These are phyloP conservation scores for Gobio occitaniae DNA, from an alignment of 2,797 vertebrate species.

Conservation along the genomic window DNA sequence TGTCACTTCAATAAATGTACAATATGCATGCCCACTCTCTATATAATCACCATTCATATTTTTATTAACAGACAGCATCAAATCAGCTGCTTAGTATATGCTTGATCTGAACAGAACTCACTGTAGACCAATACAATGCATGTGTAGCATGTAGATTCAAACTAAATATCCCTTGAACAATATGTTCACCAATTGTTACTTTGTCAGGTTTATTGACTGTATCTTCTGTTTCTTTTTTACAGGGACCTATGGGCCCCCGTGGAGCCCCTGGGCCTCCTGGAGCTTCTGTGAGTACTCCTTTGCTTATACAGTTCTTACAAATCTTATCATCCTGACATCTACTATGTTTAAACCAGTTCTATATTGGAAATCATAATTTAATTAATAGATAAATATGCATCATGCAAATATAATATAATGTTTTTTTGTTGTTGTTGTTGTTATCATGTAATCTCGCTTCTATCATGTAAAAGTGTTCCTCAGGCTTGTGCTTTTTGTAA, in stretches of 20 bases:
- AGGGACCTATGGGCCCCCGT: constrained; percentile 95
- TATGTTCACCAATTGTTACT: not conserved
- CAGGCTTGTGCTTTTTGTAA: constrained; percentile 19
- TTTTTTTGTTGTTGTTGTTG: too few relatives aligned
- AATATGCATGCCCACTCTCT: not conserved
- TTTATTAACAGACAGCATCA: not conserved
- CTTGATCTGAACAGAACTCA: not conserved
- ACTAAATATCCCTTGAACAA: not conserved
- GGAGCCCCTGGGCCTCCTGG: constrained; percentile 91
- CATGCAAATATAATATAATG: not conserved
- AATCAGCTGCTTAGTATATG: not conserved
- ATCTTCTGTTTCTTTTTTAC: constrained; percentile 56
- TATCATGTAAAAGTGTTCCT: not conserved
- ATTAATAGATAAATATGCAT: not conserved
- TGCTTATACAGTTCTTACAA: not conserved
- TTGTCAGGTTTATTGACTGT: constrained; percentile 40
- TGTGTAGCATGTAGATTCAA: not conserved
- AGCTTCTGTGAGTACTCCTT: constrained; percentile 83
- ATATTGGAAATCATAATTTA: not conserved
- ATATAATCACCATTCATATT: not conserved
- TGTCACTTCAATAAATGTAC: not conserved
- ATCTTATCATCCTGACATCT: not conserved
- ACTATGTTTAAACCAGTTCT: not conserved
- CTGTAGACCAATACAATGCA: not conserved
- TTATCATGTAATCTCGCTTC: not conserved